Percentiles rank a stretch among this genome's conserved stretches.
phyloP scores from a whole-genome alignment of 2,797 vertebrate genomes.

The Sarcophilus harrisii region DNA sequence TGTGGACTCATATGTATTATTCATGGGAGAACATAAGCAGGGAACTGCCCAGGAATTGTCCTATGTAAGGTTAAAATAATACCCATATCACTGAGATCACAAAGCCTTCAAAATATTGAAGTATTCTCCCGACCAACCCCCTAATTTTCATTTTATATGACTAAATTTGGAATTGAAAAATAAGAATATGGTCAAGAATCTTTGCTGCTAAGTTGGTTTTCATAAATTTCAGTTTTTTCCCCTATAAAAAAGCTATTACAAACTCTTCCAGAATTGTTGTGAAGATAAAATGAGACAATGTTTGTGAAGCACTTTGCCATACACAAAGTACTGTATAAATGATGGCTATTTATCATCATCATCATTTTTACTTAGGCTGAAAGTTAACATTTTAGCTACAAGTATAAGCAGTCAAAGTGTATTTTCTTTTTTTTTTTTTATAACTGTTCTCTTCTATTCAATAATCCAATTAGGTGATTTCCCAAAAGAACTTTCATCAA shows the following conservation, averaged over 20 bases:
- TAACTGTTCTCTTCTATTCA: neutral
- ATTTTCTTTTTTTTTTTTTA: neutral
- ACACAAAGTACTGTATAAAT: neutral
- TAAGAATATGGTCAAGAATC: neutral
- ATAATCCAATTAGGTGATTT: neutral
- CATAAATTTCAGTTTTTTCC: neutral
- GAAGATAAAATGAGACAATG: neutral
- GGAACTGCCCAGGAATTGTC: neutral
- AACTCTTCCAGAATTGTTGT: neutral
- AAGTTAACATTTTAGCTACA: neutral
- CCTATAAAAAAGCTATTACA: neutral
- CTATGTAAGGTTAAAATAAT: neutral
- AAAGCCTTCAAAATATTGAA: neutral
- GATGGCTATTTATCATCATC: neutral
- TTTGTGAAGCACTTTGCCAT: neutral
- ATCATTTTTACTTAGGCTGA: neutral
- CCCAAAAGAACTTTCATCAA: neutral
- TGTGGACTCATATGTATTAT: neutral
- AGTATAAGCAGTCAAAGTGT: neutral
- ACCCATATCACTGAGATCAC: neutral
- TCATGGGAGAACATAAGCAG: neutral
- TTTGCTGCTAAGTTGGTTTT: neutral
- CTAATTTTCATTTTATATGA: neutral
- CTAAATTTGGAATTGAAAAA: neutral
- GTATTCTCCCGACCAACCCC: rapidly evolving